Evolutionary conservation across 2,888 invertebrate genomes (phyloP).

Genomic region (Lasioglossum malachurum): DNA sequence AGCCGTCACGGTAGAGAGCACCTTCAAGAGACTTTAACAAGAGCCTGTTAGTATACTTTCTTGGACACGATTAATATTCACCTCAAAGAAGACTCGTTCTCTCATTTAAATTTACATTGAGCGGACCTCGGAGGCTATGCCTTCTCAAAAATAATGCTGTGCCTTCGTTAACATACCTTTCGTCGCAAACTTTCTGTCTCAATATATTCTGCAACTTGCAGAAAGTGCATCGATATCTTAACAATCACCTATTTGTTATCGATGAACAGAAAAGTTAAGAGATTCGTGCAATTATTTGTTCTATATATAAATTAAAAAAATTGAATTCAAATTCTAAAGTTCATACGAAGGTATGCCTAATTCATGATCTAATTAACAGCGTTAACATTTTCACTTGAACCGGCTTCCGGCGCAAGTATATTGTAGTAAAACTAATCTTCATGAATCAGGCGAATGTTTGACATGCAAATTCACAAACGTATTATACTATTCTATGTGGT

Average conservation of each 20-base stretch:
- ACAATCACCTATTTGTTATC: too few species aligned
- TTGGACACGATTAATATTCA: neutral
- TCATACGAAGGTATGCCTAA: too few species aligned
- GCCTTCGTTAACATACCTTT: neutral
- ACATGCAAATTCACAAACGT: neutral
- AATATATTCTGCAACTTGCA: neutral
- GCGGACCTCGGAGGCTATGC: neutral
- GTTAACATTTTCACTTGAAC: neutral
- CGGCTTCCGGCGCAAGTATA: neutral
- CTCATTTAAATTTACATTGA: slow-evolving; percentile 6
- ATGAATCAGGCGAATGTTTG: neutral
- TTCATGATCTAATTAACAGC: neutral
- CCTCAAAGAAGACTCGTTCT: neutral
- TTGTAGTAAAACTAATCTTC: neutral
- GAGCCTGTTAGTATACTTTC: neutral
- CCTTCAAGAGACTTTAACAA: neutral
- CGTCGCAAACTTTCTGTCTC: neutral
- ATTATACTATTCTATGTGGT: neutral
- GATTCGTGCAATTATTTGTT: too few species aligned
- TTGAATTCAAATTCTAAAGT: neutral
- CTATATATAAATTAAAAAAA: too few species aligned
- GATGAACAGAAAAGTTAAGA: too few species aligned
- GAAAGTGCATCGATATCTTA: too few species aligned
- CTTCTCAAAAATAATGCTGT: neutral
- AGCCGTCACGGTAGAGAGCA: neutral